phyloP scores from a whole-genome alignment of 2,797 vertebrate genomes.

The Periparus ater region DNA sequence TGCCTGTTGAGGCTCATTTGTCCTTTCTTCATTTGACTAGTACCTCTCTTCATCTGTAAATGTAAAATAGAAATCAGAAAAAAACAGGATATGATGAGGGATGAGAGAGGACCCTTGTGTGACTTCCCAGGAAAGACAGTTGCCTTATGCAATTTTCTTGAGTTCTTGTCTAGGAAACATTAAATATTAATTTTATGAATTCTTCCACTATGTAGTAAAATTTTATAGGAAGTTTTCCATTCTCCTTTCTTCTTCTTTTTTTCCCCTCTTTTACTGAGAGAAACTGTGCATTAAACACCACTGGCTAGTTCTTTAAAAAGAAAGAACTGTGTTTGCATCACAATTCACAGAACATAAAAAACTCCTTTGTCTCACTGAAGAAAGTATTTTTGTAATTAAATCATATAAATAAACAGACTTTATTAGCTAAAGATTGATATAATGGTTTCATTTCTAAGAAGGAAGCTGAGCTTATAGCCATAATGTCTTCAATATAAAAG shows the following conservation, averaged over 20 bases:
- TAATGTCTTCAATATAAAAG: neutral
- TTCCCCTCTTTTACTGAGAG: neutral
- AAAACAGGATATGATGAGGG: neutral
- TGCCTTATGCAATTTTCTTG: neutral
- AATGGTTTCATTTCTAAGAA: neutral
- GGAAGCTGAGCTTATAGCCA: neutral
- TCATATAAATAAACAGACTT: neutral
- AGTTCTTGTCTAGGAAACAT: neutral
- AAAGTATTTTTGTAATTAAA: neutral
- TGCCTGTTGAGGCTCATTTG: neutral
- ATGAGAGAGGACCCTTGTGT: rapidly evolving
- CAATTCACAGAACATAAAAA: neutral
- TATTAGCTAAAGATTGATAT: neutral
- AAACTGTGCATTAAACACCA: neutral
- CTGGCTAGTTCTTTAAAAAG: neutral
- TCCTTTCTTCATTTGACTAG: neutral
- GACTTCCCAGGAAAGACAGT: neutral
- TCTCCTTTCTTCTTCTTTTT: neutral
- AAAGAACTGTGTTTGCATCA: neutral
- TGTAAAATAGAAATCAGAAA: neutral
- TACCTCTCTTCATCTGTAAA: neutral
- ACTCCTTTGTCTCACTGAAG: neutral
- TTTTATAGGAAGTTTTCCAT: neutral
- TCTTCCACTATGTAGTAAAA: neutral
- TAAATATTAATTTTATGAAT: neutral